Conservation (phyloP, 2,797 vertebrate genomes). For the Spinibarbus caldwelli region DNA sequence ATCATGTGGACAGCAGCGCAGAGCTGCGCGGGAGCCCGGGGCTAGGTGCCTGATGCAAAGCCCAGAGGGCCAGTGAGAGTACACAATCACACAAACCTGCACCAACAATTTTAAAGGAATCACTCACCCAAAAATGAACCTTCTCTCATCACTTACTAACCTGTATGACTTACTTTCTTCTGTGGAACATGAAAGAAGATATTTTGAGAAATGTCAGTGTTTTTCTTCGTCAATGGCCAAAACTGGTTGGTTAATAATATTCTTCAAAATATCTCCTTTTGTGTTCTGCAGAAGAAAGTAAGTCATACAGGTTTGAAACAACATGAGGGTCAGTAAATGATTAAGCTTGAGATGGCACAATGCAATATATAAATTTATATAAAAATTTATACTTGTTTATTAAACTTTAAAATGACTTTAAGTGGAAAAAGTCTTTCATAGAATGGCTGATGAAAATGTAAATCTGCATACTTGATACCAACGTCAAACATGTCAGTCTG, state of each 20-base stretch:
- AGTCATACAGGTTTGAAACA: not conserved
- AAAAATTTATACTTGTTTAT: not conserved
- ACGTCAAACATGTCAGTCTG: slow-evolving; percentile 19
- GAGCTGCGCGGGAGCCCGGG: slow-evolving; percentile 32
- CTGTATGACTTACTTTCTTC: not conserved
- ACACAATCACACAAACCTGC: slow-evolving; percentile 18
- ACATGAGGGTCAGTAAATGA: not conserved
- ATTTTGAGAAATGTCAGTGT: not conserved
- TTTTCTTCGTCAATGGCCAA: not conserved
- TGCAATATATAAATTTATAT: not conserved
- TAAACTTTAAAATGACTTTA: not conserved
- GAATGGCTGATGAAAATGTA: not conserved
- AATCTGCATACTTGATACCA: not conserved
- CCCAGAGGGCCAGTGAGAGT: slow-evolving; percentile 23
- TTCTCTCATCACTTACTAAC: not conserved
- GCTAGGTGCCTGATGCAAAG: slow-evolving; percentile 39
- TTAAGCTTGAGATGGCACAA: not conserved
- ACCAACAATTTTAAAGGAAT: not conserved
- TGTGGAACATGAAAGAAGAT: not conserved
- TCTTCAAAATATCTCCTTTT: not conserved
- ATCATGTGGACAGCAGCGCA: slow-evolving; percentile 59
- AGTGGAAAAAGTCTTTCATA: not conserved
- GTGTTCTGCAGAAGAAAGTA: no score
- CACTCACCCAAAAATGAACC: not conserved
- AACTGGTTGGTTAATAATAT: not conserved